These are phyloP conservation scores for Xiphorhynchus elegans DNA, from an alignment of 2,113 vertebrate species.

Conservation along the genomic window DNA sequence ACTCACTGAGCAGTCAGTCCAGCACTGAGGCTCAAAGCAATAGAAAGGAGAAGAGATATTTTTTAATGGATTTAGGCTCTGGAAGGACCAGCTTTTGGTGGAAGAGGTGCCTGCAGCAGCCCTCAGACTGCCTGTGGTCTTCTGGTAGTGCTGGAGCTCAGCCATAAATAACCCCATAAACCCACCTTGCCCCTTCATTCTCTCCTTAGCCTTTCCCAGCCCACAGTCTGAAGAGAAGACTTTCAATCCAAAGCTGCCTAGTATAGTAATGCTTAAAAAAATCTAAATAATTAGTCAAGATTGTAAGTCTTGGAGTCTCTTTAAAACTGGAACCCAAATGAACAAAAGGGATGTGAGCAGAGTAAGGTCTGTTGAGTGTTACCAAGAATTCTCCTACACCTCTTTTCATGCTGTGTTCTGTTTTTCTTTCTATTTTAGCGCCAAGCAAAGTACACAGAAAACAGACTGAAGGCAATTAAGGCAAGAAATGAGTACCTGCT, in stretches of 20 bases:
- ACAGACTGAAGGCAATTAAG: conserved; percentile 96
- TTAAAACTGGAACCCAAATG: conserved; percentile 16
- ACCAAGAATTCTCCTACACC: neutral
- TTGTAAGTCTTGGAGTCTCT: conserved; percentile 23
- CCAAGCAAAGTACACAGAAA: conserved; percentile 98
- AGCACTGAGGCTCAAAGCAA: neutral
- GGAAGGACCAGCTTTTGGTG: neutral
- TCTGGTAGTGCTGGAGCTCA: neutral
- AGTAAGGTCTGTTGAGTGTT: neutral
- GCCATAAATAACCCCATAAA: neutral
- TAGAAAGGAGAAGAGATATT: neutral
- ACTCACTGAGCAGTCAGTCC: neutral
- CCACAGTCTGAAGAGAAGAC: neutral
- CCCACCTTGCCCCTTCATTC: neutral
- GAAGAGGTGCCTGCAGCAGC: neutral
- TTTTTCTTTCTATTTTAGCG: conserved; percentile 76
- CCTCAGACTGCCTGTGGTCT: neutral
- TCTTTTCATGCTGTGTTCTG: neutral
- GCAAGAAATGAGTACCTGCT: conserved; percentile 96
- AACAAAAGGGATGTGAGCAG: neutral
- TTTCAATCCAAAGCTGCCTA: neutral
- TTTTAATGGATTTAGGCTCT: neutral
- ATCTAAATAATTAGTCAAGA: neutral
- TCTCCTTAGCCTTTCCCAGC: neutral
- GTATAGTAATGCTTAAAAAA: neutral